Evolutionary conservation across 1,140 invertebrate species (phyloP), one percentile per base, ranked within the genome.

Genomic region (Aphidius ervi): DNA sequence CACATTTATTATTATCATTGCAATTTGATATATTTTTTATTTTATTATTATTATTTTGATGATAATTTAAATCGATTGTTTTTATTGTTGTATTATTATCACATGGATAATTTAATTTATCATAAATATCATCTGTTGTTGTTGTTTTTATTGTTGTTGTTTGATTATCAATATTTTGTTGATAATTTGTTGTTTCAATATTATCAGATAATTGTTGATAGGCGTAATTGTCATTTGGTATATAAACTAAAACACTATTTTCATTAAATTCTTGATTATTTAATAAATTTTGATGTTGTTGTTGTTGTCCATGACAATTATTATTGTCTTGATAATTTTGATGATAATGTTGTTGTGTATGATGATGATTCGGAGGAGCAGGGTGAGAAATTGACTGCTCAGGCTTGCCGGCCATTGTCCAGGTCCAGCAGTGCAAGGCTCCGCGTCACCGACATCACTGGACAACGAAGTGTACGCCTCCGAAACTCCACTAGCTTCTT

Each of bases 351-450:
- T 68, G 63, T 9, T 70, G 72, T 45, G 74, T 71, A 23, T 71
- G 74, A 67, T 74, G 68, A 65, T 74, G 73, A 72, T 72, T 75
- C 69, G 71, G 71, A 68, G 70, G 72, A 75, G 70, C 74, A 71
- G 76, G 72, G 71, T 77, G 76, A 68, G 76, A 74, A 68, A 73
- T 70, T 69, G 72, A 71, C 70, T 73, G 74, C 75, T 81, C 79
- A 81, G 79, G 77, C 78, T 81, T 81, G 75, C 79, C 79, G 74
- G 80, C 78, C 80, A 81, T 80, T 71, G 74, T 81, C 78, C 76
- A 77, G 76, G 75, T 80, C 77, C 77, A 80, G 77, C 77, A 76
- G 76, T 74, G 71, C 70, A 73, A 71, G 71, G 70, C 70, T 71
- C 76, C 74, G 72, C 75, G 75, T 73, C 74, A 75, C 74, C 75